Percentiles rank a stretch among this genome's conserved stretches.
phyloP scores from a whole-genome alignment of 2,888 invertebrate genomes.

The Trichacis sp. region DNA sequence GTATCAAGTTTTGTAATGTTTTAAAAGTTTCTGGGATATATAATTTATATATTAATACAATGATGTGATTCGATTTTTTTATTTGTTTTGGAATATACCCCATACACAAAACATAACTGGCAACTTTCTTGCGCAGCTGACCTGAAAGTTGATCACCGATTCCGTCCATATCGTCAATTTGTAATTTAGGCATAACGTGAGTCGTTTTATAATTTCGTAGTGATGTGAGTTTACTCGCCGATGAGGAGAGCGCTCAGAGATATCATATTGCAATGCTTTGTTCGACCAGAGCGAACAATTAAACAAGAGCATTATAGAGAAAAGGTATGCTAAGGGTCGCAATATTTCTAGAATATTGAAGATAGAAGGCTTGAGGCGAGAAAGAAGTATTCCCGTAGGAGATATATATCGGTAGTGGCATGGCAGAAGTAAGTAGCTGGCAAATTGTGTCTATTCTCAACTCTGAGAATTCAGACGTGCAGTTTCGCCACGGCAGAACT shows the following conservation, averaged over 20 bases:
- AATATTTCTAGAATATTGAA: conserved; percentile 8
- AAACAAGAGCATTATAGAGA: conserved; percentile 60
- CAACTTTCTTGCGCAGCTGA: too few species aligned
- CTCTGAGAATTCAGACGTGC: conserved; percentile 75
- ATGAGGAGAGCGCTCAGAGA: conserved; percentile 47
- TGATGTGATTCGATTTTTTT: too few species aligned
- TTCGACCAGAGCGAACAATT: conserved; percentile 63
- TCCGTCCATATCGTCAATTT: neutral
- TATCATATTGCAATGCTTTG: conserved; percentile 58
- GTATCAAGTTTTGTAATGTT: too few species aligned
- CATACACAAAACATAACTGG: too few species aligned
- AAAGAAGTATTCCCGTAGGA: too few species aligned
- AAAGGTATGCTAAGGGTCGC: conserved; percentile 38
- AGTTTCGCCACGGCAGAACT: conserved; percentile 52
- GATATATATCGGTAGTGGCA: conserved; percentile 33
- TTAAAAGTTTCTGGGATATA: too few species aligned
- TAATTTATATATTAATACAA: too few species aligned
- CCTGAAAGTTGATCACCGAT: neutral
- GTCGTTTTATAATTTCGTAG: too few species aligned
- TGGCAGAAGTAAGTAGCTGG: conserved; percentile 43
- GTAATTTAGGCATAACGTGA: too few species aligned
- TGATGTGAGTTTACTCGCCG: neutral
- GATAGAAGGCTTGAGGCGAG: conserved; percentile 8
- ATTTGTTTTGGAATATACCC: too few species aligned
- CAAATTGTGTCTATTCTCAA: conserved; percentile 77